phyloP scores from a whole-genome alignment of 2,797 vertebrate genomes.

The Silurus lanzhouensis region DNA sequence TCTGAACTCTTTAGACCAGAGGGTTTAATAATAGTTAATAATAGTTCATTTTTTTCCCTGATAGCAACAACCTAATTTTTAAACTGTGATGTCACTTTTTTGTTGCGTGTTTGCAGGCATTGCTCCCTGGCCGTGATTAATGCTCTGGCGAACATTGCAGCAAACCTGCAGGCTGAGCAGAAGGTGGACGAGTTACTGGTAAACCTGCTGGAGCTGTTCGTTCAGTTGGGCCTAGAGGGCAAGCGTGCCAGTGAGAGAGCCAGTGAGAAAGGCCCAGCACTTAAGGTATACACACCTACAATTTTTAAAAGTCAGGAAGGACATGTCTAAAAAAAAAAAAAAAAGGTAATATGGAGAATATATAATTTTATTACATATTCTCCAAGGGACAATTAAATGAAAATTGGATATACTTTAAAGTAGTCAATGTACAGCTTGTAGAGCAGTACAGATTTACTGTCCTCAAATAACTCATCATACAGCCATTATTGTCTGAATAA shows the following conservation, averaged over 20 bases:
- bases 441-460: too few relatives aligned
- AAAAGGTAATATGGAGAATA: too few relatives aligned
- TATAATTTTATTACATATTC: too few relatives aligned
- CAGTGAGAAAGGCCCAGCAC: conserved; percentile 90
- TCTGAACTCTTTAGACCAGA: not conserved
- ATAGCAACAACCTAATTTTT: not conserved
- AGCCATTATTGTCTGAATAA: too few relatives aligned
- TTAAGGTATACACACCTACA: conserved; percentile 80
- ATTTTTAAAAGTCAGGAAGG: too few relatives aligned
- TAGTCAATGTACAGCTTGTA: too few relatives aligned
- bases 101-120: conserved; percentile 75
- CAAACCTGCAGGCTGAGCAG: conserved; percentile 92
- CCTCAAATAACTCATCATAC: too few relatives aligned
- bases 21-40: not conserved
- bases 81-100: not conserved
- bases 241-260: conserved; percentile 95
- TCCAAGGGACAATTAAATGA: too few relatives aligned
- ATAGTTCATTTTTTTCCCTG: not conserved
- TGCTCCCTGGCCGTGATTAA: conserved; percentile 97
- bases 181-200: conserved; percentile 96
- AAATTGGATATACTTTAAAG: too few relatives aligned
- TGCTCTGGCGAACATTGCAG: conserved; percentile 94
- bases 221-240: conserved; percentile 95
- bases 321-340: too few relatives aligned
- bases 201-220: conserved; percentile 95